Percentiles rank a stretch among this genome's conserved stretches.
Evolutionary conservation across 2,113 vertebrate species (phyloP).

Genomic region (Gorsachius goisagi): DNA sequence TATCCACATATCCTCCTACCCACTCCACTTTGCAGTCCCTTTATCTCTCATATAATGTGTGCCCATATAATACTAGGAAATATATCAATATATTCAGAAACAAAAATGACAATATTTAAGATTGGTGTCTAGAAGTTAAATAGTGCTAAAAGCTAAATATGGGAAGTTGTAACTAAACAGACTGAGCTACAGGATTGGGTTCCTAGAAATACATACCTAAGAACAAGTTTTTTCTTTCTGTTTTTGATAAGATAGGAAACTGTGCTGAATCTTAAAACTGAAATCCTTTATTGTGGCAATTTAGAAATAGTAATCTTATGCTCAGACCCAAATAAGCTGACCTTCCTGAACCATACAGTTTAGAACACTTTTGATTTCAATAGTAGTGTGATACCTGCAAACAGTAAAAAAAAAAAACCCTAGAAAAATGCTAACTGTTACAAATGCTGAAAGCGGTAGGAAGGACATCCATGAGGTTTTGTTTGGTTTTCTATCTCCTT

Average conservation of each 20-base stretch:
- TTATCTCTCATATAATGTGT: background rate
- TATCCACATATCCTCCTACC: background rate
- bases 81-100: background rate
- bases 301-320: background rate
- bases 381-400: background rate
- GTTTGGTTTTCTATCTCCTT: background rate
- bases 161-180: background rate
- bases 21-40: background rate
- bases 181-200: background rate
- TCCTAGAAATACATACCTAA: background rate
- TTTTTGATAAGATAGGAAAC: background rate
- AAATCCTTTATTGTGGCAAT: background rate
- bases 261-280: background rate
- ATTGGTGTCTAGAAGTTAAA: background rate
- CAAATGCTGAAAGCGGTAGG: background rate
- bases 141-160: background rate
- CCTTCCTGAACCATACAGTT: background rate
- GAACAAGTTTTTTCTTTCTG: background rate
- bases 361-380: background rate
- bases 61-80: background rate
- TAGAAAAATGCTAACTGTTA: background rate
- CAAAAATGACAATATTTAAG: background rate
- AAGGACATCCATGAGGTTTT: background rate
- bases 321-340: background rate
- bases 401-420: background rate